These are phyloP conservation scores for Zootoca vivipara DNA, from an alignment of 2,113 vertebrate species.

Conservation along the genomic window DNA sequence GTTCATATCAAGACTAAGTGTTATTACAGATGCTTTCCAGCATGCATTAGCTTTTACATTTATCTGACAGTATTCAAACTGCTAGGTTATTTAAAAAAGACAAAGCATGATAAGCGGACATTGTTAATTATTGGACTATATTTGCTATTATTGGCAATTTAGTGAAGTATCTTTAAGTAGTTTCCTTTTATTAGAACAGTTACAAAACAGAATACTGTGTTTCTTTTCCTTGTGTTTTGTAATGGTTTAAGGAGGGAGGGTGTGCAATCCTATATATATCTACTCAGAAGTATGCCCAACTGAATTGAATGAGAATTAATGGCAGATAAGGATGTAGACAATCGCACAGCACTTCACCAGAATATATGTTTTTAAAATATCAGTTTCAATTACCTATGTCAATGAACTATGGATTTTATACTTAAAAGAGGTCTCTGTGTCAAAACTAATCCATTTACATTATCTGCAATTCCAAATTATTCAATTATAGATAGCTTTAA, in stretches of 20 bases:
- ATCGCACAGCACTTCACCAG: too few relatives aligned
- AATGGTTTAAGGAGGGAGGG: constrained; percentile 1
- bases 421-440: not conserved
- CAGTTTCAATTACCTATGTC: not conserved
- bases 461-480: constrained; percentile 1
- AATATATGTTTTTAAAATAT: not conserved
- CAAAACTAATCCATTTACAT: constrained; percentile 5
- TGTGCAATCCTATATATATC: too few relatives aligned
- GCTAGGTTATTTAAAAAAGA: not conserved
- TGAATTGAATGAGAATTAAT: not conserved
- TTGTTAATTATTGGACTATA: not conserved
- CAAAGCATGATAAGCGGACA: not conserved
- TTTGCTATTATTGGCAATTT: not conserved
- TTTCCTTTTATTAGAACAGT: not conserved
- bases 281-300: too few relatives aligned
- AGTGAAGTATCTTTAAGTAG: not conserved
- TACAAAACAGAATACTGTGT: not conserved
- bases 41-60: not conserved
- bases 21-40: not conserved
- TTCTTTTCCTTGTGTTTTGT: not conserved
- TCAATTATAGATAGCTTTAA: not conserved
- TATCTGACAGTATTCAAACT: not conserved
- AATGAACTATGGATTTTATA: not conserved
- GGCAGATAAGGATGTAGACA: too few relatives aligned
- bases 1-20: not conserved